These are phyloP conservation scores for Aphidius ervi DNA, from an alignment of 1,140 invertebrate species.

Conservation along the genomic window DNA sequence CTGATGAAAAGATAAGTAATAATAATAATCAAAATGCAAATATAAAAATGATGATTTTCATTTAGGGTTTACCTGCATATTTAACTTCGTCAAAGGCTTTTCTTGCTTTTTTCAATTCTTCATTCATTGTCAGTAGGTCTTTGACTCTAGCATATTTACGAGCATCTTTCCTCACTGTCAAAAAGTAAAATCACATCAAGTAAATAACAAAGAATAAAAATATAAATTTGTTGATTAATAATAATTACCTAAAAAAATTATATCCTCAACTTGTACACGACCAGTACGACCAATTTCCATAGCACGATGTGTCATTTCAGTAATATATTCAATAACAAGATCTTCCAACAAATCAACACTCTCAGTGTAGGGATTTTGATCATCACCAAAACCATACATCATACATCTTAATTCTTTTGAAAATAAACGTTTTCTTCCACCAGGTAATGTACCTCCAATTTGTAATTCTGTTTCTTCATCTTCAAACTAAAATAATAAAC, in stretches of 20 bases:
- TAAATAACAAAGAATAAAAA: neutral
- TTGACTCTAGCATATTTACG: slow-evolving; percentile 97
- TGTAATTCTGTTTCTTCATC: slow-evolving; percentile 64
- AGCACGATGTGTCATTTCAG: slow-evolving; percentile 87
- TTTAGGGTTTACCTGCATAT: slow-evolving; percentile 63
- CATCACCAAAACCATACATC: slow-evolving; percentile 99
- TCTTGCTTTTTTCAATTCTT: slow-evolving; percentile 96
- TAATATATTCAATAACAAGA: slow-evolving; percentile 96
- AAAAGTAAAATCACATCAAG: slow-evolving; percentile 22
- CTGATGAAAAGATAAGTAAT: neutral
- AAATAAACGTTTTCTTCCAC: slow-evolving; percentile 78
- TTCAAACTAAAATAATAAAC: slow-evolving; percentile 50
- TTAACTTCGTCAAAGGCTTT: slow-evolving; percentile 99
- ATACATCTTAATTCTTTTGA: slow-evolving; percentile 93
- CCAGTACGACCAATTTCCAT: slow-evolving; percentile 96
- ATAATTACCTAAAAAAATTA: slow-evolving; percentile 76
- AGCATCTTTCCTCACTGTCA: slow-evolving; percentile 85
- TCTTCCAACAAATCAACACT: slow-evolving; percentile 97
- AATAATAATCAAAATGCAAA: neutral
- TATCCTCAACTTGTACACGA: slow-evolving; percentile 95
- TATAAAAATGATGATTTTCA: neutral
- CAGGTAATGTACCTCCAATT: slow-evolving; percentile 59
- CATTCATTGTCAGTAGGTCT: slow-evolving; percentile 97
- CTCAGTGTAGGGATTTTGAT: slow-evolving; percentile 98
- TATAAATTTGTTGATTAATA: neutral